Conservation (phyloP, 2,113 vertebrate genomes). For the Nesogale talazaci region DNA sequence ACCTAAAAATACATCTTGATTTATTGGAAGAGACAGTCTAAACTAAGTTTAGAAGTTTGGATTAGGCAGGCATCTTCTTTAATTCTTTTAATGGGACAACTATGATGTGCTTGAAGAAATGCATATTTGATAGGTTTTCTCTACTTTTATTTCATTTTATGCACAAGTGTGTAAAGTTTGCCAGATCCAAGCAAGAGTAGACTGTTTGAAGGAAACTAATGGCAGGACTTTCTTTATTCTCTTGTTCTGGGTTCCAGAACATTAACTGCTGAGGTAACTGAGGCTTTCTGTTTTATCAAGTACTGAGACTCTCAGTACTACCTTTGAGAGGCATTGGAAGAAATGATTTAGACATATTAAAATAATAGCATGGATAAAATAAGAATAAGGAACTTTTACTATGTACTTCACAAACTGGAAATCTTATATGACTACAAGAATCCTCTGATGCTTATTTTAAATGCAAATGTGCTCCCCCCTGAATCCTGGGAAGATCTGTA, state of each 20-base stretch:
- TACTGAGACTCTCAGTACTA: too few relatives aligned
- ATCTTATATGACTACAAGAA: background rate
- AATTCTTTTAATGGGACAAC: background rate
- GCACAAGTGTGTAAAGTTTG: background rate
- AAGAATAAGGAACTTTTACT: background rate
- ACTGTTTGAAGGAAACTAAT: fast-evolving
- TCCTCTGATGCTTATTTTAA: background rate
- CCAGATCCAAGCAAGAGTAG: background rate
- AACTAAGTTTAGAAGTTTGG: background rate
- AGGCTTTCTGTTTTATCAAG: background rate
- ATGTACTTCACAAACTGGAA: background rate
- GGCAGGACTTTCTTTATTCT: fast-evolving
- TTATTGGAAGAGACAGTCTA: background rate
- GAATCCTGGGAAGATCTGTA: background rate
- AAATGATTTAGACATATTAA: background rate
- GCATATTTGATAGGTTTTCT: too few relatives aligned
- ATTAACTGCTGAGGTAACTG: fast-evolving
- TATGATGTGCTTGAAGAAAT: background rate
- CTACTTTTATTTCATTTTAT: background rate
- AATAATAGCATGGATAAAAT: background rate
- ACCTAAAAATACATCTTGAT: background rate
- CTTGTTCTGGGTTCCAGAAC: background rate
- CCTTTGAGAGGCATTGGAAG: background rate
- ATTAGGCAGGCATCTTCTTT: background rate
- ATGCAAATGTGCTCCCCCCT: too few relatives aligned